Evolutionary conservation across 2,113 vertebrate species (phyloP), one percentile per base, ranked within the genome.

Genomic region (Malurus melanocephalus): DNA sequence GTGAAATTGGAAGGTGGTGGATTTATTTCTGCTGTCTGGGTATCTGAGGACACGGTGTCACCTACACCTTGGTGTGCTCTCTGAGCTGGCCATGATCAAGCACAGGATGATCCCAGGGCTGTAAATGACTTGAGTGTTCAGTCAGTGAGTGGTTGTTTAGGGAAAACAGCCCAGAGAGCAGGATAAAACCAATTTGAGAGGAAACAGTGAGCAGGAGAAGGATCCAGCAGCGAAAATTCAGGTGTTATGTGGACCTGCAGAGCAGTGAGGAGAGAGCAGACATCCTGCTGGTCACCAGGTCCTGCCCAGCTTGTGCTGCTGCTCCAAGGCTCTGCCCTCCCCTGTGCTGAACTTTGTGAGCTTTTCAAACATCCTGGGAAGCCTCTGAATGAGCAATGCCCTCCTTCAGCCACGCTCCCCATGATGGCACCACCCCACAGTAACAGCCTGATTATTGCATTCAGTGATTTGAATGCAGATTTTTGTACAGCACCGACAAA

Each of bases 371-470:
- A 42, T 6, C 19, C 21, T 72, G 15, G 9, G 38, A 38, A 38
- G 20, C 20, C 3, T 4, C 32, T 12, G 16, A 40, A 10, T 5
- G 26, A 71, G 16, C 27, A 4, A 0, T 42, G 9, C 15, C 10
- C 16, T 55, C 15, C 0, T 1, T 17, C 46, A 28, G 4, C 21
- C 28, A 1, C 32, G 32, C 38, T 42, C 13, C 19, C 9, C 5
- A 6, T 1, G 28, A 6, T 20, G 32, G 8, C 9, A 4, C 24
- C 28, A 51, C 24, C 28, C 1, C 0, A 2, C 52, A 30, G 24
- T 1, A 35, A 9, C 1, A 21, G 19, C 42, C 21, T 14, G 11
- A 23, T 2, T 10, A 10, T 21, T 61, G 10, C 32, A 32, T 8
- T 3, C 21, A 13, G 9, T 40, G 27, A 43, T 40, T 45, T 40